Evolutionary conservation across 1,140 invertebrate genomes (phyloP).

Genomic region (Ips nitidus): DNA sequence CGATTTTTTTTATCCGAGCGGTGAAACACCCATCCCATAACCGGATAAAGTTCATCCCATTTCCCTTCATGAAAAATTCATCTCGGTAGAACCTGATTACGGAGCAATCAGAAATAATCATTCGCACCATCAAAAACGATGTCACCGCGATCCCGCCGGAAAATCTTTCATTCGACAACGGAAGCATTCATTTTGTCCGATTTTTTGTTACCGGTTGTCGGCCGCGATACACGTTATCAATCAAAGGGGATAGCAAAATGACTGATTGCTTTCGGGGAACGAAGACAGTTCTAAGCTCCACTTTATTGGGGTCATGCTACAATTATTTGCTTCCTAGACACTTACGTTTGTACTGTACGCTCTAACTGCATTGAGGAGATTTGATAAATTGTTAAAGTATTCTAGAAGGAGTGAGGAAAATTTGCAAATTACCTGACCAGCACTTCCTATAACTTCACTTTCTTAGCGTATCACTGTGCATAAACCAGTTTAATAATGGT

Average conservation of each 20-base stretch:
- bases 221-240: slow-evolving; percentile 17
- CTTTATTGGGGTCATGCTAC: slow-evolving; percentile 3
- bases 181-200: slow-evolving; percentile 23
- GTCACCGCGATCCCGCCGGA: slow-evolving; percentile 14
- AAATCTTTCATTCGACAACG: slow-evolving; percentile 22
- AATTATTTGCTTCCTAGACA: background rate
- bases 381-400: too few relatives aligned
- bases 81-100: slow-evolving; percentile 1
- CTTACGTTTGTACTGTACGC: too few relatives aligned
- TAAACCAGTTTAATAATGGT: background rate
- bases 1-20: too few relatives aligned
- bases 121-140: slow-evolving; percentile 6
- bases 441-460: too few relatives aligned
- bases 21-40: too few relatives aligned
- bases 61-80: slow-evolving; percentile 5
- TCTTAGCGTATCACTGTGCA: background rate
- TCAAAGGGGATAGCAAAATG: slow-evolving; percentile 13
- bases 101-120: slow-evolving; percentile 13
- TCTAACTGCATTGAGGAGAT: too few relatives aligned
- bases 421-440: too few relatives aligned
- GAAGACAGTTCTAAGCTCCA: slow-evolving; percentile 10
- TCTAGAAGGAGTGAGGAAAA: too few relatives aligned
- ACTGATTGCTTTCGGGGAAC: slow-evolving; percentile 11
- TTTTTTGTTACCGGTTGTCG: slow-evolving; percentile 18
- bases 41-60: too few relatives aligned